These are phyloP conservation scores for Siniperca obscura DNA, from an alignment of 2,797 vertebrate genomes.

Conservation along the genomic window DNA sequence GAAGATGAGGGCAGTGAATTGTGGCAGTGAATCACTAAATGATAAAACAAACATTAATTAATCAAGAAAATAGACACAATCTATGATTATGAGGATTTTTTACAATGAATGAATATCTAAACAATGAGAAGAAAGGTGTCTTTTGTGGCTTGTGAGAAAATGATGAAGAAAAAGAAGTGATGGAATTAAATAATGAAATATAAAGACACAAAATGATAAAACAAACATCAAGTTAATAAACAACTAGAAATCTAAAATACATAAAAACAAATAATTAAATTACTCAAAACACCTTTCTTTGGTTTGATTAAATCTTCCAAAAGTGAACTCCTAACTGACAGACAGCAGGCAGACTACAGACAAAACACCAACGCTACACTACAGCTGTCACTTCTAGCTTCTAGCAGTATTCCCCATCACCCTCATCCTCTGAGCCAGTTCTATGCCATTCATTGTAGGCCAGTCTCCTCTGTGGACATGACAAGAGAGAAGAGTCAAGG, in stretches of 20 bases:
- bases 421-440: constrained; percentile 88
- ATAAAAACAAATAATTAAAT: not conserved
- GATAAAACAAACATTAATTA: constrained; percentile 25
- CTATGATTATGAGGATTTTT: not conserved
- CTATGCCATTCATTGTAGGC: constrained; percentile 86
- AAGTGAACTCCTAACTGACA: not conserved
- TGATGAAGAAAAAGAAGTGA: not conserved
- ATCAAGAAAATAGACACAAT: constrained; percentile 10
- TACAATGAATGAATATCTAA: not conserved
- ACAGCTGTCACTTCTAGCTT: constrained; percentile 54
- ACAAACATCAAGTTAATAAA: not conserved
- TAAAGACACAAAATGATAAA: not conserved
- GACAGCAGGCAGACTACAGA: constrained; percentile 25
- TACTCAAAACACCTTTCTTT: constrained; percentile 12
- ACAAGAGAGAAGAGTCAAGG: constrained; percentile 85
- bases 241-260: not conserved
- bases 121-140: constrained; percentile 3
- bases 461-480: constrained; percentile 93
- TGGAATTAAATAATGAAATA: not conserved
- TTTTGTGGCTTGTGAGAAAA: not conserved
- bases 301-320: constrained; percentile 21
- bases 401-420: constrained; percentile 87
- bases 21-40: constrained; percentile 46
- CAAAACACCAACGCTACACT: constrained; percentile 39
- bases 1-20: constrained; percentile 34